A percentile compares a stretch with the other conserved stretches of the same genome.
These are phyloP conservation scores for Nephotettix cincticeps DNA, from an alignment of 1,140 invertebrate genomes.

Conservation along the genomic window DNA sequence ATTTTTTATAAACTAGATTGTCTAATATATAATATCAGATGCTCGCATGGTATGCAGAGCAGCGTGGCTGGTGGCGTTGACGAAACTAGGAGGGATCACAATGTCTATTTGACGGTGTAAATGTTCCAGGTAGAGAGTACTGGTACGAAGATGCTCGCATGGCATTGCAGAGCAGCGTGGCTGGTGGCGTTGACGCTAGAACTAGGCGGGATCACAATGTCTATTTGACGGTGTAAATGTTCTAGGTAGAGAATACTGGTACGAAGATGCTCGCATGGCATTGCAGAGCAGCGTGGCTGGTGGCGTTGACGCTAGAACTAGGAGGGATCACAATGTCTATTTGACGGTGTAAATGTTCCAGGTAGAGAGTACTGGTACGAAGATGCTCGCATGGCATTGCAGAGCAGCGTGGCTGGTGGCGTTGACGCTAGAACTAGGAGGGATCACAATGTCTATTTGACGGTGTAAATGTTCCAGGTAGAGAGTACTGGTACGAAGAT, in stretches of 20 bases:
- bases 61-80: conserved; percentile 3
- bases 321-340: conserved; percentile 58
- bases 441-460: conserved; percentile 65
- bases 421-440: conserved; percentile 10
- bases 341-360: no score
- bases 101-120: conserved; percentile 74
- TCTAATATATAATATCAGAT: conserved; percentile 41
- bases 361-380: no score
- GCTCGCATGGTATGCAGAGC: conserved; percentile 31
- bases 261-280: conserved; percentile 38
- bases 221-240: conserved; percentile 68
- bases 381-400: conserved; percentile 34
- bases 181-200: conserved; percentile 5
- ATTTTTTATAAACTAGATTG: no score
- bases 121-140: conserved; percentile 39
- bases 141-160: conserved; percentile 41
- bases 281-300: conserved; percentile 31
- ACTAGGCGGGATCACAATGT: conserved; percentile 53
- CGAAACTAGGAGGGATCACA: conserved; percentile 43
- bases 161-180: conserved; percentile 32
- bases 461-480: no score
- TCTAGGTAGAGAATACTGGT: conserved; percentile 42
- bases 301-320: neutral
- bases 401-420: conserved; percentile 23
- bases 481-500: no score